Evolutionary conservation across 1,140 invertebrate genomes (phyloP), one percentile per base, ranked within the genome.

Genomic region (Bradysia coprophila): DNA sequence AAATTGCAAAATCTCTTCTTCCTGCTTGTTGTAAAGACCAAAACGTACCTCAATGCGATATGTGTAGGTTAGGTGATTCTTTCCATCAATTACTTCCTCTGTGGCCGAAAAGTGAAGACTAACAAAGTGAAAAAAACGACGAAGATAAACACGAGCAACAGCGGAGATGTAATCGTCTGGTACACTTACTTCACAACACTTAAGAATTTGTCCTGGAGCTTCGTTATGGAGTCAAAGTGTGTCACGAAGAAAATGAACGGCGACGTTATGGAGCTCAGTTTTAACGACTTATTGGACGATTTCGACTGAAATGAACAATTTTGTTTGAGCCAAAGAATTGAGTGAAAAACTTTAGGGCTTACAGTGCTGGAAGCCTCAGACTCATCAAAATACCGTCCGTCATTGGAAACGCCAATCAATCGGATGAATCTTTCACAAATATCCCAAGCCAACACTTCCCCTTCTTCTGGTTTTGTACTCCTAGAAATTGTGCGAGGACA

Each of bases 201-300:
- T 18, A 67, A 68, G 59, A 88, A 88, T 3, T 85, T 47, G 34
- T 76, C 67, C 37, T 75, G 65, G 9, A 94, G 52, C 56, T 75
- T 73, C 0, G 80, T 79, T 13, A 93, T 55, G 40, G 76, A 74
- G 21, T 69, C 58, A 56, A 81, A 87, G 61, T 95, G 90, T 2
- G 89, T 93, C 0, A 84, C 80, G 46, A 85, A 74, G 48, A 88
- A 80, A 4, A 75, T 73, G 51, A 85, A 89, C 0, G 84, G 79
- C 45, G 73, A 64, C 3, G 69, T 72, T 3, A 44, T 24, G 10
- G 23, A 21, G 4, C 21, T 38, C 11, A 44, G 34, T 21, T 44
- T 44, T n/a, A 9, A 13, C n/a, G 10, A 21, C 21, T 38, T 38
- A 20, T 44, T 44, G 15, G 13, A 13, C n/a, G 10, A 21, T 28